Evolutionary conservation across 2,797 vertebrate genomes (phyloP), one percentile per base, ranked within the genome.

Genomic region (Tympanoctomys barrerae): DNA sequence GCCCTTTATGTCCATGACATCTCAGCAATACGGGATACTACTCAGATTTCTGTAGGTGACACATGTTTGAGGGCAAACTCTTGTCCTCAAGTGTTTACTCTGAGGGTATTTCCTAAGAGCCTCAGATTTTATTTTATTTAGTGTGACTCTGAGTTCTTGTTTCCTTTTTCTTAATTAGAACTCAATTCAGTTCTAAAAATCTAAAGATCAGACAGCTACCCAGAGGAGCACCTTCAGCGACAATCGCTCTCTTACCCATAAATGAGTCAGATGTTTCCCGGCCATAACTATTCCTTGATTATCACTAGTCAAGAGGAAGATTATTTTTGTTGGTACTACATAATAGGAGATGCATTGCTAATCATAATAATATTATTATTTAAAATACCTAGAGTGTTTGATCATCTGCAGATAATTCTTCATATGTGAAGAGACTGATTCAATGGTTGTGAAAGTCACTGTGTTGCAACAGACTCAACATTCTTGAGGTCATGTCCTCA

Each of bases 201-300:
- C 18, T 70, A 85, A 90, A 94, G 3, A 80, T 68, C 62, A 79
- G 52, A 84, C 1, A 57, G 31, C 7, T 68, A 75, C 39, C 9
- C 28, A n/a, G 5, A 84, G 46, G 62, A 73, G 5, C 10, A 4
- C 84, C 36, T 80, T 54, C 18, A 26, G 54, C n/a, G 88, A 42
- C 9, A 82, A 73, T 59, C 5, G 3, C 2, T 71, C 5, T 64
- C 96, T 77, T 62, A 59, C 91, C 21, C n/a, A 54, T 64, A 71
- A 96, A 78, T 49, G 8, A 96, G 33, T 2, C 71, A 94, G 71
- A 64, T 94, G 19, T 33, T 83, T 64, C 81, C 39, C 78, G 42
- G 13, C 87, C 75, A 96, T 64, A 73, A n/a, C 73, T 87, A 91
- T 87, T 87, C 46, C 24, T 87, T 87, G 9, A 28, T 11, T 73